Evolutionary conservation across 2,113 vertebrate genomes (phyloP), one percentile per base, ranked within the genome.

Genomic region (Myiagra hebetior): DNA sequence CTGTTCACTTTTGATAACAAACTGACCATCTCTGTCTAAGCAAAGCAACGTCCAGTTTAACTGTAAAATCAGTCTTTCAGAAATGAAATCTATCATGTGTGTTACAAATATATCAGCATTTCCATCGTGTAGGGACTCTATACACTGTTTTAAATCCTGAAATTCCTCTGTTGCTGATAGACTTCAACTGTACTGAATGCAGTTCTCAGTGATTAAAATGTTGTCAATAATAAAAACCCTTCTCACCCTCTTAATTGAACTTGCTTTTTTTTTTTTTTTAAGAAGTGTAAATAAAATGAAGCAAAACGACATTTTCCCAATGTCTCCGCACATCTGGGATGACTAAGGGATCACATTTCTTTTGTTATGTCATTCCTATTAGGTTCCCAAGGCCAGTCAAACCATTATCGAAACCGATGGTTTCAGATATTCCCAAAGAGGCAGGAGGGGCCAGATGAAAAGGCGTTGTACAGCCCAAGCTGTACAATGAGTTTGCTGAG

Each of bases 391-490:
- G 42, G 21, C 46, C 44, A 47, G 3, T 17, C 31, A 56, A 35
- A 65, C 42, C n/a, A 7, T 19, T 35, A 9, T 1, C 11, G 22
- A 30, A 50, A 12, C 27, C 1, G 10, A 14, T 3, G 13, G 31
- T 56, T 47, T 49, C 59, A 35, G 26, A 6, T 14, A 23, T 4
- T 37, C 15, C 39, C 9, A 3, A 23, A 26, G 39, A 82, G 41
- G 15, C 1, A 1, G 39, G 27, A 30, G 11, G 23, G 42, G 9
- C 0, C 1, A 30, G 33, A 23, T 8, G 6, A 4, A 9, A 28
- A 18, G 0, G 7, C 2, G 4, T 27, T 44, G 3, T 2, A 2
- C 17, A n/a, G 41, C 23, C 55, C 60, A 6, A 26, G 31, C 5
- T 47, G 27, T 23, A 8, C n/a, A 8, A 9, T 2, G 42, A 10